Evolutionary conservation across 2,797 vertebrate species (phyloP).

Genomic region (Cryptoblepharus egeriae): DNA sequence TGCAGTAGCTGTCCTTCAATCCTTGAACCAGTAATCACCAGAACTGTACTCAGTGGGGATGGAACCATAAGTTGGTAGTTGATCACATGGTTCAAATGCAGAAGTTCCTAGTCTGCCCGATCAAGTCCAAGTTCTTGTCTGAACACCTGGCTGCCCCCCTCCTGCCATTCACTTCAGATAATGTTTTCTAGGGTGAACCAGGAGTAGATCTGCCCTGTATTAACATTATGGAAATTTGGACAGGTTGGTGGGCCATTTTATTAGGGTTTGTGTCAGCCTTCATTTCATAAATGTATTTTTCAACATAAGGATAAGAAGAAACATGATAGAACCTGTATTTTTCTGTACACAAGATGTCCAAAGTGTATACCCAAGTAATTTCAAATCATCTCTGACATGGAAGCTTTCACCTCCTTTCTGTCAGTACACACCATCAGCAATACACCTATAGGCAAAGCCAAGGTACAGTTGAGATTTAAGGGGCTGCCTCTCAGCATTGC

Average conservation of each 20-base stretch:
- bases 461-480: not conserved
- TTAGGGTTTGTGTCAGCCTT: not conserved
- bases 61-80: too few relatives aligned
- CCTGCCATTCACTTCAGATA: too few relatives aligned
- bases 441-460: not conserved
- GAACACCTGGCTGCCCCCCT: too few relatives aligned
- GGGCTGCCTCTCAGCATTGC: not conserved
- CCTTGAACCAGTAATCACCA: too few relatives aligned
- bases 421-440: not conserved
- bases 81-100: too few relatives aligned
- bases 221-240: too few relatives aligned
- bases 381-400: not conserved
- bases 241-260: not conserved
- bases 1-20: too few relatives aligned
- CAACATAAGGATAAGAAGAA: not conserved
- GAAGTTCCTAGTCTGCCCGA: too few relatives aligned
- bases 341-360: not conserved
- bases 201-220: too few relatives aligned
- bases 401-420: not conserved
- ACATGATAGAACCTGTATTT: not conserved
- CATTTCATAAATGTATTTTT: not conserved
- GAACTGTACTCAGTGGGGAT: too few relatives aligned
- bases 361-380: not conserved
- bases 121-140: too few relatives aligned
- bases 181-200: too few relatives aligned